Percentiles rank a stretch among this genome's conserved stretches.
Conservation (phyloP, 2,888 invertebrate species). For the Epinotia bilunana region DNA sequence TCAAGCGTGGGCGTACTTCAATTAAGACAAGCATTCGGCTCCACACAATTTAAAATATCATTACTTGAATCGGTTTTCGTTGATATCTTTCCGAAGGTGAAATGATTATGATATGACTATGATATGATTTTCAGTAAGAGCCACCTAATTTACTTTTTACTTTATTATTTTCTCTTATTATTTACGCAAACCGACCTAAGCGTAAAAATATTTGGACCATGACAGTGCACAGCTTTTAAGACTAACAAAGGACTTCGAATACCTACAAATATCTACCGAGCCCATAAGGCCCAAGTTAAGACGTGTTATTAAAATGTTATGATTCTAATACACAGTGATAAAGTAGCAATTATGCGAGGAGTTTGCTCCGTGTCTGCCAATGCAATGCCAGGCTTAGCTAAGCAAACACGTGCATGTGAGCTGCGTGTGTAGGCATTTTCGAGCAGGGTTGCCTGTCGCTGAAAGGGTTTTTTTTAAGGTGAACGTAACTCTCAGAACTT, state of each 20-base stretch:
- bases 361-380: conserved; percentile 65
- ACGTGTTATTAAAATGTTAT: conserved; percentile 43
- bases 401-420: conserved; percentile 60
- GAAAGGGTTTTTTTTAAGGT: conserved; percentile 20
- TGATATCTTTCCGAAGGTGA: background rate
- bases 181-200: background rate
- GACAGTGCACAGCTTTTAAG: background rate
- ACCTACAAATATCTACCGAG: background rate
- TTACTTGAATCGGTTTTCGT: conserved; percentile 10
- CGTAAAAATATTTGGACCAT: background rate
- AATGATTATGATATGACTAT: conserved; percentile 1
- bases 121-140: no score
- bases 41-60: conserved; percentile 33
- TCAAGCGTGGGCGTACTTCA: conserved; percentile 35
- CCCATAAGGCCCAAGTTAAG: background rate
- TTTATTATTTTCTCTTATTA: no score
- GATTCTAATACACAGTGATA: conserved; percentile 47
- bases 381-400: conserved; percentile 64
- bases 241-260: no score
- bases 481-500: background rate
- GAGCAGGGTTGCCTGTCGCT: conserved; percentile 43
- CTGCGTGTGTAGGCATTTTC: conserved; percentile 48
- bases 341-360: conserved; percentile 54
- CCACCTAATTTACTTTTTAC: no score
- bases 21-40: conserved; percentile 38